phyloP scores from a whole-genome alignment of 2,113 vertebrate genomes.

The Dipodomys stephensi region DNA sequence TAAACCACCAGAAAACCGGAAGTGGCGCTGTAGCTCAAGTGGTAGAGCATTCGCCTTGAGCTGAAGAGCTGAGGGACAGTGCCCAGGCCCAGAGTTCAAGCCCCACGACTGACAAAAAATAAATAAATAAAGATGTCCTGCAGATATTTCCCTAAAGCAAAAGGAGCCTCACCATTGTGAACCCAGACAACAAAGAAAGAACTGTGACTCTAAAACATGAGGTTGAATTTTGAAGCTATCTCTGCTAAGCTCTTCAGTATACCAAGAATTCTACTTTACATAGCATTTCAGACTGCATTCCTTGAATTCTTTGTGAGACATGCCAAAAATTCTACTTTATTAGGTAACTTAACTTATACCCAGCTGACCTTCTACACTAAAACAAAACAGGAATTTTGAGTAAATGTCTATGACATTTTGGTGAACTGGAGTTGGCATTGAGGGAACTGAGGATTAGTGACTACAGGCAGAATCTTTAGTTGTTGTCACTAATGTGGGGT shows the following conservation, averaged over 20 bases:
- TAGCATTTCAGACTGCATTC: constrained; percentile 19
- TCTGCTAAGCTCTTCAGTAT: background rate
- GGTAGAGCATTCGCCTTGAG: too few species aligned
- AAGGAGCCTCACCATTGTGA: background rate
- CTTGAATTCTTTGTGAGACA: background rate
- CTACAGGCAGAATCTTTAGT: constrained; percentile 23
- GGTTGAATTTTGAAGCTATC: constrained; percentile 27
- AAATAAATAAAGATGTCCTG: constrained; percentile 10
- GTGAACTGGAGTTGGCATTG: background rate
- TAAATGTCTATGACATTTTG: constrained; percentile 69
- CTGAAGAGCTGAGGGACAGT: too few species aligned
- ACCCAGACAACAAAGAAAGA: background rate
- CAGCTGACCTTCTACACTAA: background rate
- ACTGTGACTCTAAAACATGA: background rate
- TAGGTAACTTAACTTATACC: background rate
- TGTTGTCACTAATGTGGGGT: constrained; percentile 23
- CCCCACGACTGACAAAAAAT: too few species aligned
- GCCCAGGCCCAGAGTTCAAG: too few species aligned
- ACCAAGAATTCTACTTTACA: background rate
- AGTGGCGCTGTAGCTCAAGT: too few species aligned
- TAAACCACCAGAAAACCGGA: too few species aligned
- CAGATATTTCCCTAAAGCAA: background rate
- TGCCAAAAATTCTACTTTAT: constrained; percentile 24
- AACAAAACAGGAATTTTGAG: constrained; percentile 60
- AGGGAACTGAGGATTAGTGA: constrained; percentile 21